These are phyloP conservation scores for Fragariocoptes setiger DNA, from an alignment of 1,140 invertebrate species.

Conservation along the genomic window DNA sequence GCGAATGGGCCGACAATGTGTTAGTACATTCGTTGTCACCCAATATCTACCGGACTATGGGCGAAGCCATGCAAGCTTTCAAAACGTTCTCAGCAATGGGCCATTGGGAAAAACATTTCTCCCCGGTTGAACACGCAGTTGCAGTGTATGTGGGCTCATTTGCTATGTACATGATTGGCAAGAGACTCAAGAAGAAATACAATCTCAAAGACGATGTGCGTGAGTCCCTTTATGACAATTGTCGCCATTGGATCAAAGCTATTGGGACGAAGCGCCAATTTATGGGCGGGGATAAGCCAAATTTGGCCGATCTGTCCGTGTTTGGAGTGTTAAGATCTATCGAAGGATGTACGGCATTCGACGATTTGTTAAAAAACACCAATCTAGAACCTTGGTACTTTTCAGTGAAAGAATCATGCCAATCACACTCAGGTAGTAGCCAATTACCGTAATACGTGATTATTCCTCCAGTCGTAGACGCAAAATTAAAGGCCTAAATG, in stretches of 20 bases:
- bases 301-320: conserved; percentile 68
- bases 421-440: not conserved
- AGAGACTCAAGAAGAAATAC: conserved; percentile 55
- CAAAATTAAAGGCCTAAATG: too few relatives aligned
- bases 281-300: conserved; percentile 44
- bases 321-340: conserved; percentile 77
- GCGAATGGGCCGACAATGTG: conserved; percentile 65
- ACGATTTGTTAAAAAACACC: conserved; percentile 40
- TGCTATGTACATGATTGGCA: conserved; percentile 76
- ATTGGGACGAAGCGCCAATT: conserved; percentile 35
- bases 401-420: conserved; percentile 15
- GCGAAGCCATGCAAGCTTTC: conserved; percentile 59
- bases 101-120: conserved; percentile 46
- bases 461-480: too few relatives aligned
- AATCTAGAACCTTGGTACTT: conserved; percentile 27
- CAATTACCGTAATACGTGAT: too few relatives aligned
- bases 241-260: conserved; percentile 38
- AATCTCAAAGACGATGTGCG: conserved; percentile 57
- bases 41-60: conserved; percentile 62
- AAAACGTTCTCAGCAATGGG: conserved; percentile 64
- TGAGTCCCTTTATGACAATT: conserved; percentile 55
- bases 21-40: conserved; percentile 75
- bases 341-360: conserved; percentile 68
- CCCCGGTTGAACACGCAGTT: conserved; percentile 40
- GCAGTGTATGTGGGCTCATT: conserved; percentile 74